phyloP scores from a whole-genome alignment of 2,113 vertebrate genomes.

The Candoia aspera region DNA sequence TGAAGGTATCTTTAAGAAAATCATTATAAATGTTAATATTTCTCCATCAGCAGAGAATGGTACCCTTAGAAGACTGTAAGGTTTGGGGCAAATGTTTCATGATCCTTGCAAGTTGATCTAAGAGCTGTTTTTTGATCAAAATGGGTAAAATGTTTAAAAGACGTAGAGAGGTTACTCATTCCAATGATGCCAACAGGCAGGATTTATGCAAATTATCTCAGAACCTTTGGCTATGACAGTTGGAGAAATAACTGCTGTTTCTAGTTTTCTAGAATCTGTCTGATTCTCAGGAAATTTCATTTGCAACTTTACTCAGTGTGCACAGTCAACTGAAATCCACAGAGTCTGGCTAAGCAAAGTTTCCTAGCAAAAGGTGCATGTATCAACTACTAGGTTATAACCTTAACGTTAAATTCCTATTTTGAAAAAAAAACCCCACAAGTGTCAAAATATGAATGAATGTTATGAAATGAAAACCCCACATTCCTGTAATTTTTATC shows the following conservation, averaged over 20 bases:
- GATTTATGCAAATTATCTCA: slow-evolving; percentile 8
- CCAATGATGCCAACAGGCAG: background rate
- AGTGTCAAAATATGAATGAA: background rate
- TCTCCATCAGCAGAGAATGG: background rate
- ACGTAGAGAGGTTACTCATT: background rate
- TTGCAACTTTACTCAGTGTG: background rate
- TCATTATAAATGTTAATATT: background rate
- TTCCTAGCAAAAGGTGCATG: background rate
- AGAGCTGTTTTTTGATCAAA: background rate
- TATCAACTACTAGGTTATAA: background rate
- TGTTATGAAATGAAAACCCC: background rate
- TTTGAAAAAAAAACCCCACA: background rate
- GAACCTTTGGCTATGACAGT: slow-evolving; percentile 1
- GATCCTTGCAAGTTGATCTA: background rate
- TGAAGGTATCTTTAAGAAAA: background rate
- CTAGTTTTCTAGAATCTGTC: background rate
- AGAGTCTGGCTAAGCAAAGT: background rate
- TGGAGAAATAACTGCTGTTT: background rate
- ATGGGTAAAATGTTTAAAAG: background rate
- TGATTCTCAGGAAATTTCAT: background rate
- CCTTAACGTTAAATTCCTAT: background rate
- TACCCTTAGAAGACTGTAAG: background rate
- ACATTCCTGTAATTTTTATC: background rate
- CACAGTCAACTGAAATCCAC: slow-evolving; percentile 4
- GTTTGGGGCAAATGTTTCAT: background rate